Conservation (phyloP, 2,888 invertebrate species). For the Cheilosia impressa region DNA sequence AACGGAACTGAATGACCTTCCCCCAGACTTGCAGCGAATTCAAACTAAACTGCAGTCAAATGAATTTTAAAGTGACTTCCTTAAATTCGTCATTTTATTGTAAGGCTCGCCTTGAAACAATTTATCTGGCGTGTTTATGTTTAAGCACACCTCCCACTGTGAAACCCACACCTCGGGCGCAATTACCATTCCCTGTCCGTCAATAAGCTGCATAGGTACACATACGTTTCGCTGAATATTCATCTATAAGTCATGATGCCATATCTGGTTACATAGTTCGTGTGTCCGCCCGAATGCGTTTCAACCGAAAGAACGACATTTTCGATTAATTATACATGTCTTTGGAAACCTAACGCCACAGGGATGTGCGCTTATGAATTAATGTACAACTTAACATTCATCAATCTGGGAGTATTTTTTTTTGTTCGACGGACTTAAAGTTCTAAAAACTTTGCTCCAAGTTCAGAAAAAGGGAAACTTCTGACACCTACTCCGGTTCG, state of each 20-base stretch:
- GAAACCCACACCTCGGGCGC: constrained; percentile 19
- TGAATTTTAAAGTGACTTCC: too few relatives aligned
- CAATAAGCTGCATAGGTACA: background rate
- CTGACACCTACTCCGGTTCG: background rate
- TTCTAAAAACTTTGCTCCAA: constrained; percentile 12
- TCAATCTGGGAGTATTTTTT: too few relatives aligned
- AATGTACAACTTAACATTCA: background rate
- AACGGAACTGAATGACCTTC: too few relatives aligned
- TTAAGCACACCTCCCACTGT: background rate
- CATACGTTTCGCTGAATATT: too few relatives aligned
- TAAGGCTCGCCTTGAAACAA: background rate
- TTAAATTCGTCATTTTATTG: background rate
- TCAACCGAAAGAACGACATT: background rate
- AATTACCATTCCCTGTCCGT: constrained; percentile 35
- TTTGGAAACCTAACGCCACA: background rate
- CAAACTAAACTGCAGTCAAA: too few relatives aligned
- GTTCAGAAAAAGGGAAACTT: constrained; percentile 3
- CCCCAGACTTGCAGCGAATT: too few relatives aligned
- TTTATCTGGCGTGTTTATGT: background rate
- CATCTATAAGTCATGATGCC: too few relatives aligned
- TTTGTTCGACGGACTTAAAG: background rate
- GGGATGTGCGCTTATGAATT: background rate
- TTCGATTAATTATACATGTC: constrained; percentile 2
- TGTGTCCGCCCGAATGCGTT: background rate
- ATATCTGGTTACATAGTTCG: constrained; percentile 48